These are phyloP conservation scores for Agrenia bidenticulata DNA, from an alignment of 2,888 invertebrate genomes.

Conservation along the genomic window DNA sequence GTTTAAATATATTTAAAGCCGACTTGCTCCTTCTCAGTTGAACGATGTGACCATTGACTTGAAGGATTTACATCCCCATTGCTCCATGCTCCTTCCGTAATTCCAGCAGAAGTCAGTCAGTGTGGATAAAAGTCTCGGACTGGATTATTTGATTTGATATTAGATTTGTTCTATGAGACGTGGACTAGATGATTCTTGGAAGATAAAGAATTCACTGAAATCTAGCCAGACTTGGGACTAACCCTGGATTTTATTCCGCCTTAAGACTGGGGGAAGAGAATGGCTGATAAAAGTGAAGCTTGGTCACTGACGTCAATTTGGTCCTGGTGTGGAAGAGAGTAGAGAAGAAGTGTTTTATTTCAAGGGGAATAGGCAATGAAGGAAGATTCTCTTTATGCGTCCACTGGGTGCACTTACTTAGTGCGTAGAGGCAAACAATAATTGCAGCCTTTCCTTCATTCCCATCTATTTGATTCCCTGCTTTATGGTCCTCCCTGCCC, in stretches of 20 bases:
- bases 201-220: slow-evolving; percentile 32
- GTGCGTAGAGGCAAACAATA: slow-evolving; percentile 53
- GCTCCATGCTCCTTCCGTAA: no score
- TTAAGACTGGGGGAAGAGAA: no score
- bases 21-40: no score
- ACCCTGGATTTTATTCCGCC: no score
- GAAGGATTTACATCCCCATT: no score
- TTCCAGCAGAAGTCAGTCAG: no score
- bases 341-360: slow-evolving; percentile 31
- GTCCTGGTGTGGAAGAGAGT: slow-evolving; percentile 14
- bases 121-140: no score
- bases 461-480: slow-evolving; percentile 45
- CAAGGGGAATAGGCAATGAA: slow-evolving; percentile 45
- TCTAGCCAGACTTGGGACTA: slow-evolving; percentile 20
- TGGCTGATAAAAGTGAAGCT: background rate
- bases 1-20: no score
- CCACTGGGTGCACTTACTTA: slow-evolving; percentile 52
- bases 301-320: slow-evolving; percentile 52
- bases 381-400: slow-evolving; percentile 52
- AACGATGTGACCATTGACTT: no score
- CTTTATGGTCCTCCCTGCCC: slow-evolving; percentile 37
- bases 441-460: slow-evolving; percentile 50
- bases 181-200: no score
- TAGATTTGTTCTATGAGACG: no score
- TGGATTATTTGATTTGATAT: no score